These are phyloP conservation scores for Chrysoperla carnea DNA, from an alignment of 1,140 invertebrate species.

Conservation along the genomic window DNA sequence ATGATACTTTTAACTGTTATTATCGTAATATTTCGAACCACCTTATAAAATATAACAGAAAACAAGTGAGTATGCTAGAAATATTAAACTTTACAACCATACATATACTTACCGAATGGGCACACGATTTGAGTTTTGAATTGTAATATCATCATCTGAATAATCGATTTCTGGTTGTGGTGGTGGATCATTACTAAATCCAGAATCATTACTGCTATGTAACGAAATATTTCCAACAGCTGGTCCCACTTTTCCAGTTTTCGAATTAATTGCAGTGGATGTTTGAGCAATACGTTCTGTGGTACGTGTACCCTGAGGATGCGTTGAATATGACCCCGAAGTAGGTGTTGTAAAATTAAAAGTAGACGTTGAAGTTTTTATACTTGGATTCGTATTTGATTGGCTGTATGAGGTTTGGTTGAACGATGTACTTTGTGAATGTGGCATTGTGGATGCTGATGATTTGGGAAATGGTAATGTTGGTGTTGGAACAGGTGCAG, in stretches of 20 bases:
- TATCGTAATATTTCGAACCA: too few relatives aligned
- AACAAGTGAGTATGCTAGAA: slow-evolving; percentile 16
- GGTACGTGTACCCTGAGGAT: slow-evolving; percentile 28
- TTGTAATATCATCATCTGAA: slow-evolving; percentile 63
- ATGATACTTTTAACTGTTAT: too few relatives aligned
- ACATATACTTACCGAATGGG: slow-evolving; percentile 44
- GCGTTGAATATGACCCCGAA: slow-evolving; percentile 29
- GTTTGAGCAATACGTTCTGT: slow-evolving; percentile 28
- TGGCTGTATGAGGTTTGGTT: slow-evolving; percentile 15
- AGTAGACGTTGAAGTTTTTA: slow-evolving; percentile 32
- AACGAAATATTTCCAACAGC: slow-evolving; percentile 54
- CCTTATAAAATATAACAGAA: slow-evolving; percentile 3
- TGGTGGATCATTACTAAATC: slow-evolving; percentile 76
- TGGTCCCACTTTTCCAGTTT: slow-evolving; percentile 15
- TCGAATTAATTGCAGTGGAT: slow-evolving; percentile 21
- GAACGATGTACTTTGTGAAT: slow-evolving; percentile 32
- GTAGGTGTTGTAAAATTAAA: slow-evolving; percentile 30
- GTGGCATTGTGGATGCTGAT: slow-evolving; percentile 19
- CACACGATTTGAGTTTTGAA: slow-evolving; percentile 28
- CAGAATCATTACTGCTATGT: slow-evolving; percentile 80
- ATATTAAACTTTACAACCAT: slow-evolving; percentile 3
- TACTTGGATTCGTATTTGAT: slow-evolving; percentile 14
- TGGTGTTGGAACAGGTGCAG: slow-evolving; percentile 40
- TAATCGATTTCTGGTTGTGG: slow-evolving; percentile 78
- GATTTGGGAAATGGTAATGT: slow-evolving; percentile 19